A percentile compares a stretch with the other conserved stretches of the same genome.
Conservation (phyloP, 2,113 vertebrate genomes). For the Hirundichthys speculiger region DNA sequence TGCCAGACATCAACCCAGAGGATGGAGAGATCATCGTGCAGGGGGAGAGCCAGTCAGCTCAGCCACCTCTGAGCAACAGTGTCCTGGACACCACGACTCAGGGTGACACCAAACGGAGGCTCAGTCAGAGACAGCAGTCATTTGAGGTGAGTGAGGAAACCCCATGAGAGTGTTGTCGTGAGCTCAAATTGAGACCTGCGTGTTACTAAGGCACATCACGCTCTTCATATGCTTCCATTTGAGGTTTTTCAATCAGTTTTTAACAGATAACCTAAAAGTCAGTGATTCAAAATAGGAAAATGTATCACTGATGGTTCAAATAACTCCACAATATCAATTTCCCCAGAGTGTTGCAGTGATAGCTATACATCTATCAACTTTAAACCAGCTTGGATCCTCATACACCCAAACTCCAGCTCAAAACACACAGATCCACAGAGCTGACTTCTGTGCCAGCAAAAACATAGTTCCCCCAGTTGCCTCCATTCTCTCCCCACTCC, state of each 20-base stretch:
- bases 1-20: conserved; percentile 84
- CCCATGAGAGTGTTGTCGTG: no score
- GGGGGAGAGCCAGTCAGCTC: conserved; percentile 65
- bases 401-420: conserved; percentile 43
- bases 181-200: no score
- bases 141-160: conserved; percentile 83
- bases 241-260: not conserved
- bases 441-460: conserved; percentile 56
- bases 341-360: conserved; percentile 24
- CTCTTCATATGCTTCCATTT: conserved; percentile 4
- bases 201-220: not conserved
- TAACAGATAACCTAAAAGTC: no score
- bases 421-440: conserved; percentile 43
- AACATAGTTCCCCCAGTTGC: conserved; percentile 32
- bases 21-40: conserved; percentile 74
- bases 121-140: conserved; percentile 82
- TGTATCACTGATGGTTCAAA: not conserved
- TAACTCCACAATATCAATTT: conserved; percentile 16
- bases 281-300: not conserved
- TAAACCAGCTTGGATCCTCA: conserved; percentile 41
- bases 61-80: conserved; percentile 50
- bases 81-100: conserved; percentile 57
- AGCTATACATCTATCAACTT: conserved; percentile 39
- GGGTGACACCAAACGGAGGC: conserved; percentile 78
- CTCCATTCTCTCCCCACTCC: conserved; percentile 29